Conservation (phyloP, 1,140 invertebrate genomes). For the Luehdorfia chinensis region DNA sequence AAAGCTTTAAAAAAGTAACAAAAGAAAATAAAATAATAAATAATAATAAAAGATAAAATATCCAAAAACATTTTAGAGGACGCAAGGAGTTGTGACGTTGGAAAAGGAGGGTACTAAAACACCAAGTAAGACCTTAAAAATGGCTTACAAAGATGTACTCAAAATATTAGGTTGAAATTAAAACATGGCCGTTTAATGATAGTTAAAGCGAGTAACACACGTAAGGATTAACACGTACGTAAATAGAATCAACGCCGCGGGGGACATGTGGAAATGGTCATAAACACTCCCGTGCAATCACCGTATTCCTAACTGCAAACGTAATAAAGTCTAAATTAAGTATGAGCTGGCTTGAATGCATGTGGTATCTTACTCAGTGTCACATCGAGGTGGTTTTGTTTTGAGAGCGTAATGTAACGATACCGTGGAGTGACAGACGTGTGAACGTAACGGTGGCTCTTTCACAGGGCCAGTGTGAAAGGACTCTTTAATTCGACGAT, state of each 20-base stretch:
- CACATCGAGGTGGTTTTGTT: constrained; percentile 33
- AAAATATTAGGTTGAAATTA: no score
- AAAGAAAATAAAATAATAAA: no score
- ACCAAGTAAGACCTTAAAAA: no score
- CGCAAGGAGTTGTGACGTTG: no score
- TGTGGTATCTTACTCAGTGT: constrained; percentile 21
- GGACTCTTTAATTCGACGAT: constrained; percentile 49
- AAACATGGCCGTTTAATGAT: no score
- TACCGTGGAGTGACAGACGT: constrained; percentile 43
- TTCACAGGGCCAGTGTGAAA: constrained; percentile 40
- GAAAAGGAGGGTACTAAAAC: no score
- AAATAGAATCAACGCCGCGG: constrained; percentile 43
- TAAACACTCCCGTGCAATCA: not conserved
- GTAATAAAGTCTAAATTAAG: constrained; percentile 18
- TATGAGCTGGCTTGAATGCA: not conserved
- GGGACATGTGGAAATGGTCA: constrained; percentile 27
- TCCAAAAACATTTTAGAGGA: no score
- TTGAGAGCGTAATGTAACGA: constrained; percentile 39
- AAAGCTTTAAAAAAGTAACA: no score
- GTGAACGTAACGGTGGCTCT: constrained; percentile 39
- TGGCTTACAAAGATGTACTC: no score
- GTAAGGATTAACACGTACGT: constrained; percentile 27
- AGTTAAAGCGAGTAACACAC: no score
- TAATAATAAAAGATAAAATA: no score
- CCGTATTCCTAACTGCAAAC: not conserved